Percentiles rank a stretch among this genome's conserved stretches.
Conservation (phyloP, 2,113 vertebrate genomes). For the Struthio camelus region DNA sequence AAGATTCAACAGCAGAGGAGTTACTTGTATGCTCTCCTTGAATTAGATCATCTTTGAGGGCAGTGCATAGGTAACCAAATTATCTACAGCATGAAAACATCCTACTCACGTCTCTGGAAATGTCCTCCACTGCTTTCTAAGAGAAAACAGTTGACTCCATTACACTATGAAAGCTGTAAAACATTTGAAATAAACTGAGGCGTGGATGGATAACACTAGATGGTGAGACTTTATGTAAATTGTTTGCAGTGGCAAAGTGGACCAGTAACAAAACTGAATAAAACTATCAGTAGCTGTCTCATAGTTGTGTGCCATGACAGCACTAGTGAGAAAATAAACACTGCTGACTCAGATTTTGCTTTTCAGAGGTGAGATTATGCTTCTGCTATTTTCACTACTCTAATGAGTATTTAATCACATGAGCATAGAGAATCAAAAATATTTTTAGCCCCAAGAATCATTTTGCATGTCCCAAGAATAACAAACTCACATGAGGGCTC, state of each 20-base stretch:
- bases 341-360: background rate
- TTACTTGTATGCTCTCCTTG: background rate
- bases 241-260: background rate
- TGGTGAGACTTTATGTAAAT: background rate
- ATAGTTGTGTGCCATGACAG: background rate
- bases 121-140: background rate
- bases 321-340: background rate
- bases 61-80: background rate
- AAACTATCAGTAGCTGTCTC: background rate
- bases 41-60: background rate
- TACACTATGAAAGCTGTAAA: background rate
- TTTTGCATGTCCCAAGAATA: background rate
- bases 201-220: background rate
- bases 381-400: background rate
- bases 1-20: background rate
- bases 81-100: background rate
- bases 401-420: background rate
- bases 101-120: background rate
- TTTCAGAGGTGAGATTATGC: background rate
- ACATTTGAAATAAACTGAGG: background rate
- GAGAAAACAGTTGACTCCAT: background rate
- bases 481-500: background rate
- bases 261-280: background rate
- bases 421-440: background rate
- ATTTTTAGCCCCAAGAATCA: background rate